Conservation (phyloP, 2,113 vertebrate genomes). For the Dicrurus megarhynchus region DNA sequence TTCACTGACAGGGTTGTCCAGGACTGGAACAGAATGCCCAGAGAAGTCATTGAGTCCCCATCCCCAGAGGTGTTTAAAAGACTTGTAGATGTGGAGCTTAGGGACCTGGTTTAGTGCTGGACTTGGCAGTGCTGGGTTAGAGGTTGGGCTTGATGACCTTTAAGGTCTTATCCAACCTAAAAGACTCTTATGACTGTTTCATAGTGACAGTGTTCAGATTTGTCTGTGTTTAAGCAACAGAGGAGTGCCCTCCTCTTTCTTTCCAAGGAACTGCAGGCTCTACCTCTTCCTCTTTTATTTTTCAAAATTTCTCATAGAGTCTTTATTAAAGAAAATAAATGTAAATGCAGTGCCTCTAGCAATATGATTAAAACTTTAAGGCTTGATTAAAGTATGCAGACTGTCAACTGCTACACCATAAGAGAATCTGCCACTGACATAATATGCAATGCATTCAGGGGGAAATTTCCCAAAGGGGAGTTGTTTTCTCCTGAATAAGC, state of each 20-base stretch:
- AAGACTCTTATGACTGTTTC: neutral
- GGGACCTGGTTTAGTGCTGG: neutral
- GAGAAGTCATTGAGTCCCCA: neutral
- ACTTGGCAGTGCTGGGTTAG: neutral
- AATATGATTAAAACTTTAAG: slow-evolving; percentile 77
- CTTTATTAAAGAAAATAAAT: slow-evolving; percentile 75
- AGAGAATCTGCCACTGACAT: slow-evolving; percentile 34
- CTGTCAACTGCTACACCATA: slow-evolving; percentile 47
- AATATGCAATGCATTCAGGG: slow-evolving; percentile 19
- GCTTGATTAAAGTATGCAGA: slow-evolving; percentile 72
- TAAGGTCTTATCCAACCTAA: neutral
- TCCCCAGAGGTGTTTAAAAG: neutral
- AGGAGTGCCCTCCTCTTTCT: neutral
- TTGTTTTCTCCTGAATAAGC: slow-evolving; percentile 20
- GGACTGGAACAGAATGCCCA: neutral
- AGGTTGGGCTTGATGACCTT: neutral
- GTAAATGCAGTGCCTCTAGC: slow-evolving; percentile 72
- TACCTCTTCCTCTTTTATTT: neutral
- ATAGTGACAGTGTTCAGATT: neutral
- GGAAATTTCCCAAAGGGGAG: slow-evolving; percentile 7
- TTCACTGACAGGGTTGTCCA: neutral
- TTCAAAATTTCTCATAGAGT: neutral
- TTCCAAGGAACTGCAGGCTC: slow-evolving; percentile 10
- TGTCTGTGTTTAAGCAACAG: neutral
- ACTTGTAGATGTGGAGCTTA: neutral